phyloP scores from a whole-genome alignment of 2,888 invertebrate species.

The Blomia tropicalis region DNA sequence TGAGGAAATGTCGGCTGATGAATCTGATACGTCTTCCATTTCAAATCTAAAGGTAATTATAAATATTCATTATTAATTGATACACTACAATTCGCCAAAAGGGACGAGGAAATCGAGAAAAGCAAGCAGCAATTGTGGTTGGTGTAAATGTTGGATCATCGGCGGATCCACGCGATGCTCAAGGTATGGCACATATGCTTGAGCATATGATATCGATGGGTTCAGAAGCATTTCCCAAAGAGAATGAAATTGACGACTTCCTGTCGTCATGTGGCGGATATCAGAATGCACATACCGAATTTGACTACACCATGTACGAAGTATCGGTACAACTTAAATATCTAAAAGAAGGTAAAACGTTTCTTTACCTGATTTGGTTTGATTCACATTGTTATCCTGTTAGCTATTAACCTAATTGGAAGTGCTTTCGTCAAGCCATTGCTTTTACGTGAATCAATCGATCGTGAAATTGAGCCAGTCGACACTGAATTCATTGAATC shows the following conservation, averaged over 20 bases:
- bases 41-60: neutral
- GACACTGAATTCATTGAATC: conserved; percentile 23
- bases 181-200: conserved; percentile 25
- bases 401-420: conserved; percentile 2
- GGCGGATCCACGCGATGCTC: conserved; percentile 23
- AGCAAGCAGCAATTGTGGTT: conserved; percentile 18
- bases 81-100: neutral
- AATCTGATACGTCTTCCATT: neutral
- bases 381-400: neutral
- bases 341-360: conserved; percentile 11
- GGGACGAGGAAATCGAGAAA: neutral
- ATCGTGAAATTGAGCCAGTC: conserved; percentile 24
- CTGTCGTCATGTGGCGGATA: conserved; percentile 23
- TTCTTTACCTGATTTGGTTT: neutral
- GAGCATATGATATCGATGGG: conserved; percentile 28
- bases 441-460: conserved; percentile 14
- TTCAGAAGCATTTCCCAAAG: conserved; percentile 24
- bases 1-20: conserved; percentile 12
- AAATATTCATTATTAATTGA: neutral
- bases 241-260: conserved; percentile 25
- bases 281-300: conserved; percentile 25
- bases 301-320: conserved; percentile 25
- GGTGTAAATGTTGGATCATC: conserved; percentile 22
- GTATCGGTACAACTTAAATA: conserved; percentile 24
- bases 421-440: conserved; percentile 21